Evolutionary conservation across 2,888 invertebrate species (phyloP), one percentile per base, ranked within the genome.

Genomic region (Sycophila texana): DNA sequence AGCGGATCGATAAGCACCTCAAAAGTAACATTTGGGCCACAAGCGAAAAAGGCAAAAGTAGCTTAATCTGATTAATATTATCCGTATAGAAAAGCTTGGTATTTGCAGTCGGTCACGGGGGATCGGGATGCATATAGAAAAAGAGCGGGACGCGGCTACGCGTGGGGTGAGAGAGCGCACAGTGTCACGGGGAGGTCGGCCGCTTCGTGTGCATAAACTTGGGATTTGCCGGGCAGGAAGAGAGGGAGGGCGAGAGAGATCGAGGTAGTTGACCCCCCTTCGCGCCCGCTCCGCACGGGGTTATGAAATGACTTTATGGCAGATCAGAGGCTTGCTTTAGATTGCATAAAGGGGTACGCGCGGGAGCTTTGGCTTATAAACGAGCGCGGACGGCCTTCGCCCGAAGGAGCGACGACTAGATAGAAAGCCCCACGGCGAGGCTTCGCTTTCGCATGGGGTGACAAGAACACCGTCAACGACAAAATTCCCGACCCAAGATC

Each of bases 291-390:
- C 63, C 26, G 53, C 26, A 20, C 87, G 86, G 87, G 88, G 87
- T 88, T 89, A 88, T 88, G 88, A 89, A 89, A 89, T 89, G 89
- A 88, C 89, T 89, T 90, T 90, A 90, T 89, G 89, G 88, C 87
- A 88, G 89, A 89, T 89, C 89, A 87, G 89, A 89, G 88, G 88
- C 87, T 86, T 86, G 88, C 85, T 86, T 87, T 87, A 86, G 87
- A 89, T 90, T 88, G 87, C 88, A 84, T 83, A 84, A 86, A 86
- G 87, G 85, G 84, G 84, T 86, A 84, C 75, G 79, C 79, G 74
- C 75, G 82, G 82, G 77, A 82, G 78, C 75, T 74, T 74, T 68
- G 68, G 77, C 72, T 73, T 83, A 81, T 80, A 83, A 81, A 83
- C 82, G 80, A 76, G 77, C 79, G 81, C 79, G 81, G 53, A 30